phyloP scores from a whole-genome alignment of 2,888 invertebrate genomes.

The Crepidodera aurea region DNA sequence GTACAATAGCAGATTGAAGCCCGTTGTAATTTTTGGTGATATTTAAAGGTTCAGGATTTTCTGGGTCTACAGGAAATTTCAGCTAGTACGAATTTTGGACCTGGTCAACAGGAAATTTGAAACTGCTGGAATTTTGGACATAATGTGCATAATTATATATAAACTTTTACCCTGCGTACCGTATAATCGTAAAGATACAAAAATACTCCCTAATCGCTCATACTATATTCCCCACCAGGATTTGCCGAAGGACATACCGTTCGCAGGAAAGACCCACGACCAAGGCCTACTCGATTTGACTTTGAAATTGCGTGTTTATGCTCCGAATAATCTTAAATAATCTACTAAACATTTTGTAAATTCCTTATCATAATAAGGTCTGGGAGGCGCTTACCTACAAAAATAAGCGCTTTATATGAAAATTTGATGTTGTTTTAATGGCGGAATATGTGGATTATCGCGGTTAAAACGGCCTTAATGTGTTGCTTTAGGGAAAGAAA shows the following conservation, averaged over 20 bases:
- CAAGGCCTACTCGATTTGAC: conserved; percentile 31
- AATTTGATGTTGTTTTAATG: conserved; percentile 39
- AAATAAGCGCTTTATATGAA: conserved; percentile 36
- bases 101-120: no score
- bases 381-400: conserved; percentile 24
- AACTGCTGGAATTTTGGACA: no score
- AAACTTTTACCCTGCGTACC: no score
- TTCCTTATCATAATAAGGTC: conserved; percentile 35
- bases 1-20: no score
- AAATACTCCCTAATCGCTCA: background rate
- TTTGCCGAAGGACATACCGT: conserved; percentile 23
- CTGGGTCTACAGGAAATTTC: no score
- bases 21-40: no score
- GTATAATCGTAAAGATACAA: no score
- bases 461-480: conserved; percentile 17
- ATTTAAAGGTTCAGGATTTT: no score
- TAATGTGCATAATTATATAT: no score
- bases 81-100: no score
- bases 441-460: conserved; percentile 32
- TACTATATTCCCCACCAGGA: conserved; percentile 17
- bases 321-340: conserved; percentile 36
- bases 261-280: conserved; percentile 2
- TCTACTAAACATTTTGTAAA: conserved; percentile 35
- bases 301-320: conserved; percentile 39
- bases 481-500: conserved; percentile 22